A percentile compares a stretch with the other conserved stretches of the same genome.
These are phyloP conservation scores for Nyctalus aviator DNA, from an alignment of 2,797 vertebrate genomes.

Conservation along the genomic window DNA sequence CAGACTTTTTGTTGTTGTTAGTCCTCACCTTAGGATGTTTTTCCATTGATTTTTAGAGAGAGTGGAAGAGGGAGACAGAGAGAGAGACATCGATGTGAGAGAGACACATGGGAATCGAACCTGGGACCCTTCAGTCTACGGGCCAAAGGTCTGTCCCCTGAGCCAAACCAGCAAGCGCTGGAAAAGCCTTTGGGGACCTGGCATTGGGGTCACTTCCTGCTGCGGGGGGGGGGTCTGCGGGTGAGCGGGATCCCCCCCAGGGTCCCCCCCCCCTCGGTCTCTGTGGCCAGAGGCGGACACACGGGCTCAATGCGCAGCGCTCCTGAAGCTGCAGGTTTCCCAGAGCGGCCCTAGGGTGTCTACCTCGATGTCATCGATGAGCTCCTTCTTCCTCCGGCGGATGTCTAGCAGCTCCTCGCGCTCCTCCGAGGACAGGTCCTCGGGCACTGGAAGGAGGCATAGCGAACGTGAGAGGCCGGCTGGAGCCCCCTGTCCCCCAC, in stretches of 20 bases:
- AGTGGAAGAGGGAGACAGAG: too few relatives aligned
- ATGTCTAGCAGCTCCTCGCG: constrained; percentile 97
- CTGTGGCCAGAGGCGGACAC: fast-evolving
- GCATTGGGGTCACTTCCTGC: not conserved
- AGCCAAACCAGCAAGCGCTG: too few relatives aligned
- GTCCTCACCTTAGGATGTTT: too few relatives aligned
- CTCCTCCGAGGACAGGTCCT: constrained; percentile 96
- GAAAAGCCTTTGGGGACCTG: not conserved
- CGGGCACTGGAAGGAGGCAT: constrained; percentile 90
- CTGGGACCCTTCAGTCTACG: too few relatives aligned
- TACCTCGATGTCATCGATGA: constrained; percentile 99
- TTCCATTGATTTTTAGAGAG: too few relatives aligned
- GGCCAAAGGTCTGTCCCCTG: too few relatives aligned
- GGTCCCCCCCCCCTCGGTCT: too few relatives aligned
- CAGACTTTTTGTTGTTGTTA: not conserved
- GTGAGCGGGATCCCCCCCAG: not conserved
- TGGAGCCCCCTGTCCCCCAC: too few relatives aligned
- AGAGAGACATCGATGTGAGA: too few relatives aligned
- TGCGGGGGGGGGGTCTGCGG: too few relatives aligned
- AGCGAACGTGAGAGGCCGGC: too few relatives aligned
- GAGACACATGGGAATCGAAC: too few relatives aligned
- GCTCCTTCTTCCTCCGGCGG: constrained; percentile 96
- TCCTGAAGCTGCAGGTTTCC: not conserved
- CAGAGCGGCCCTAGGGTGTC: not conserved
- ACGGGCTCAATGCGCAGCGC: not conserved